Evolutionary conservation across 1,140 invertebrate species (phyloP), one percentile per base, ranked within the genome.

Genomic region (Alviniconcha marisindica): DNA sequence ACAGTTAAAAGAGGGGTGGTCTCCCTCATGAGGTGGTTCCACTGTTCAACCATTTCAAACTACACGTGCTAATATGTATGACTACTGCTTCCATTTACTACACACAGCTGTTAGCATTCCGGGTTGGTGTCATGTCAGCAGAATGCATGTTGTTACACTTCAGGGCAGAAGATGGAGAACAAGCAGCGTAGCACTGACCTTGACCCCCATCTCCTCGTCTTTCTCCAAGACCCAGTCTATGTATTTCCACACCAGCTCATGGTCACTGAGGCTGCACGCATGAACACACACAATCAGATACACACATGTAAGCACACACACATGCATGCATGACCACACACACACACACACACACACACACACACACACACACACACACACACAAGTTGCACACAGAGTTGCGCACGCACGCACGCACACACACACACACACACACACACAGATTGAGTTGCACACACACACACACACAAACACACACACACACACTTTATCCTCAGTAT

Each of bases 201-300:
- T 90, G 28, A 94, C 92, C 63, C 93, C 94, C 51, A 91, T 78
- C 81, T 90, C 89, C 88, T 94, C 86, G 88, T 94, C 91, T 48
- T 85, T 85, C 80, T 93, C 91, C 77, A 94, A 81, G 33, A 94
- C 89, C 91, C 94, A 94, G 86, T 94, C 93, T 18, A 93, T 90
- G 90, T 94, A 93, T 79, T 93, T 93, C 93, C 93, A 94, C 40
- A 94, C 87, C 56, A 94, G 81, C 36, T 93, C 90, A 86, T 91
- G 88, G 82, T 93, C 91, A 87, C 87, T 90, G 79, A 93, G 87
- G 83, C 93, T 93, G 84, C 51, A 90, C 60, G 69, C 5, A 66
- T 28, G 21, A 31, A 60, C 77, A 78, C 48, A 51, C 15, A 77
- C 69, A 71, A 18, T 7, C n/a, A 76, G 18, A 42, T 76, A 10